Percentiles rank a stretch among this genome's conserved stretches.
phyloP scores from a whole-genome alignment of 1,140 invertebrate species.

The Bombus sibiricus region DNA sequence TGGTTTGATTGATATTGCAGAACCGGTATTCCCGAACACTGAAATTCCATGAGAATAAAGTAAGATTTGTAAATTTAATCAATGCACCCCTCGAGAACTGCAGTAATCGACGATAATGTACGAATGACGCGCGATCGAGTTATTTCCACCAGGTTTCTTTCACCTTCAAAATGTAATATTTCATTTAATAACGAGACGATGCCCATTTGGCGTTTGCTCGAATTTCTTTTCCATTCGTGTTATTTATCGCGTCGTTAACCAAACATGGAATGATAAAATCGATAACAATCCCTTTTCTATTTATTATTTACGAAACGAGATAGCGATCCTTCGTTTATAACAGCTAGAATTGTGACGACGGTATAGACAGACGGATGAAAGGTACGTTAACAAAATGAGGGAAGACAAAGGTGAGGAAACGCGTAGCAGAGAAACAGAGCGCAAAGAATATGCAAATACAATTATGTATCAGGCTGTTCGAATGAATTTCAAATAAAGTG shows the following conservation, averaged over 20 bases:
- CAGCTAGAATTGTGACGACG: not conserved
- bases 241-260: not conserved
- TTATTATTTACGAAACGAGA: not conserved
- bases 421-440: not conserved
- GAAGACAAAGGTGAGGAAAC: not conserved
- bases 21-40: not conserved
- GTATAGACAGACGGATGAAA: not conserved
- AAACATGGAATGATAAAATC: not conserved
- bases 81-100: not conserved
- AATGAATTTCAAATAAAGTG: not conserved
- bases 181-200: not conserved
- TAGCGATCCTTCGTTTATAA: not conserved
- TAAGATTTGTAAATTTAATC: not conserved
- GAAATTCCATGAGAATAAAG: not conserved
- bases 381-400: not conserved
- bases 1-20: not conserved
- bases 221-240: not conserved
- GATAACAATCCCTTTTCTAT: not conserved
- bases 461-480: not conserved
- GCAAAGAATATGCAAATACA: constrained; percentile 8
- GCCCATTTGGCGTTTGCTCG: not conserved
- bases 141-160: not conserved
- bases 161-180: not conserved
- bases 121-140: not conserved
- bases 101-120: not conserved